A percentile compares a stretch with the other conserved stretches of the same genome.
Conservation (phyloP, 92 coral and sea anemone species). For the Meandrina meandrites region DNA sequence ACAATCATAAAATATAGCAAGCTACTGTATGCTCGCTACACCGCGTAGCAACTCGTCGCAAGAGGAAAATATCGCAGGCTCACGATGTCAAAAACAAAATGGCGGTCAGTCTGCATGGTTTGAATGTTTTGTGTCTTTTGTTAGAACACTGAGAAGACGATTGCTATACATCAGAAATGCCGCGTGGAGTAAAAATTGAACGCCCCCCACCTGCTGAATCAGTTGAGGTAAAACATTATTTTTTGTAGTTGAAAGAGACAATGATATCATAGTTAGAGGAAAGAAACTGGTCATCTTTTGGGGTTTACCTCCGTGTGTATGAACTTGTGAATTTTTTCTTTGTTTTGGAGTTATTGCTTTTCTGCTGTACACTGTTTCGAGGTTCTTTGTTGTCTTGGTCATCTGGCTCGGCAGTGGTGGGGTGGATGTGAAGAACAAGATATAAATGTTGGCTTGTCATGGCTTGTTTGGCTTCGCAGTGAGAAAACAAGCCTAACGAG, state of each 20-base stretch:
- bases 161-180: constrained; percentile 52
- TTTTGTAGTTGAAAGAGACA: not conserved
- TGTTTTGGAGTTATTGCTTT: no score
- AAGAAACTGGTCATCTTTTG: no score
- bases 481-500: no score
- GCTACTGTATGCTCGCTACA: not conserved
- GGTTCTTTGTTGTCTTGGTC: no score
- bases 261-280: no score
- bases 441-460: no score
- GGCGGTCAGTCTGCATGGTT: constrained; percentile 50
- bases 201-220: constrained; percentile 84
- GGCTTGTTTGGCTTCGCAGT: no score
- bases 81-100: constrained; percentile 48
- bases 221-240: constrained; percentile 72
- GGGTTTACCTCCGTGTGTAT: no score
- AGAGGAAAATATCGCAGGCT: constrained; percentile 58
- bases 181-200: constrained; percentile 96
- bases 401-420: no score
- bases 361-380: no score
- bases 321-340: no score
- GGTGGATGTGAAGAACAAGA: no score
- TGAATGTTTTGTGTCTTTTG: not conserved
- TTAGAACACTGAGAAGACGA: not conserved
- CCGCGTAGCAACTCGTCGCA: not conserved
- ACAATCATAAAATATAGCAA: not conserved